Evolutionary conservation across 1,140 invertebrate genomes (phyloP), one percentile per base, ranked within the genome.

Genomic region (Armadillidium nasatum): DNA sequence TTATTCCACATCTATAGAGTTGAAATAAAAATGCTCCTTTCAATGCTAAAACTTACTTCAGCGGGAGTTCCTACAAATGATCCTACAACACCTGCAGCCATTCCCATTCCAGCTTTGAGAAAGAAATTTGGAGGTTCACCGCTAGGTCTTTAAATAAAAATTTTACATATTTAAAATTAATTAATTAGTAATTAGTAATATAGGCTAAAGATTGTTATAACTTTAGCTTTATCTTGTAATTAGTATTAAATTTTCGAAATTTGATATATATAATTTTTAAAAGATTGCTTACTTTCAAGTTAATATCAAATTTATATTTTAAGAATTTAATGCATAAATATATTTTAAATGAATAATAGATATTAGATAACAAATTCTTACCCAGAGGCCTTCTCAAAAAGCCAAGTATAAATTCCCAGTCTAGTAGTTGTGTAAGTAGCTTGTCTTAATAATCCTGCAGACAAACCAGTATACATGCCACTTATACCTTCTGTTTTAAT

Each of bases 381-480:
- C 88, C 86, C 86, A 84, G 89, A 91, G 79, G 91, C 90, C 75
- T 88, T 83, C 85, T 98, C 95, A 86, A 97, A 96, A 0, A 99
- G 86, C 86, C 90, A 94, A 21, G 93, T 95, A 84, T 98, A 99
- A 74, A 98, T 91, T 79, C 98, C 98, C 75, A 99, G 89, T 78
- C 98, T 88, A 0, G 95, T 94, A 2, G 97, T 99, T 10, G 98
- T 99, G 84, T 99, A 99, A 0, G 97, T 97, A 0, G 97, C 97
- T 85, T 99, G 98, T 79, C 98, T 86, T 10, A 99, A 85, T 2
- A 99, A 85, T n/a, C 92, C 93, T 72, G 93, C 93, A 0, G 92
- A 92, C 4, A 95, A 85, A 1, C 96, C 97, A 71, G 91, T 90
- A 84, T 99, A 99, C 68, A 99, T 85, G 0, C 91, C 91, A 44